Evolutionary conservation across 2,888 invertebrate genomes (phyloP), one percentile per base, ranked within the genome.

Genomic region (Pyrochroa serraticornis): DNA sequence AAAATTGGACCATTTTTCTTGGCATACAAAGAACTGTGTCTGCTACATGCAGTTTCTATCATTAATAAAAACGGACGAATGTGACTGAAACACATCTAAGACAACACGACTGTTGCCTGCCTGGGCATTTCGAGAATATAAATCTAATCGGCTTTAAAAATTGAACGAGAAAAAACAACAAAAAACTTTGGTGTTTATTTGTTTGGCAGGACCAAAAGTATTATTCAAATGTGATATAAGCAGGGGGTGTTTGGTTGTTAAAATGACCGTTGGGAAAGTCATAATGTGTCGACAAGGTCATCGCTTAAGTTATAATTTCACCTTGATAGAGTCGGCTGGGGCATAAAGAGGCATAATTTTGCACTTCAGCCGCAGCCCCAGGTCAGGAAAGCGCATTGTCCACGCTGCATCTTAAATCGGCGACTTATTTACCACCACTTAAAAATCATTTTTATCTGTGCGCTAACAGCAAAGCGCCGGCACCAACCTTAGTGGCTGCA

Each of bases 1-100:
- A 62, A 65, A 58, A 56, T 50, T 36, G 55, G 39, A 49, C 52
- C 61, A 61, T 63, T 65, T 63, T 60, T 65, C 60, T 63, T 59
- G 42, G 49, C 39, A 46, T 50, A 51, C 55, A 62, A 57, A 57
- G 57, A 50, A 52, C 56, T 37, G 42, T 45, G 60, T 60, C 60
- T 46, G 35, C 47, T 55, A 37, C 64, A 49, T 50, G 50, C 51
- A 52, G 53, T 43, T 53, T 53, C 49, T 50, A 55, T 62, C 62
- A 60, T 64, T 62, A 64, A 63, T 58, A 60, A 62, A 45, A 63
- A 60, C 55, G 48, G 54, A 39, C 51, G 50, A 64, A 60, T 41
- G 12, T 37, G 49, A 55, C 55, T 36, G 43, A 43, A 42, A 48
- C 55, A 55, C 38, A 42, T 55, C 55, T 41, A 31, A 37, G 44